Evolutionary conservation across 2,113 vertebrate species (phyloP), one percentile per base, ranked within the genome.

Genomic region (Eretmochelys imbricata): DNA sequence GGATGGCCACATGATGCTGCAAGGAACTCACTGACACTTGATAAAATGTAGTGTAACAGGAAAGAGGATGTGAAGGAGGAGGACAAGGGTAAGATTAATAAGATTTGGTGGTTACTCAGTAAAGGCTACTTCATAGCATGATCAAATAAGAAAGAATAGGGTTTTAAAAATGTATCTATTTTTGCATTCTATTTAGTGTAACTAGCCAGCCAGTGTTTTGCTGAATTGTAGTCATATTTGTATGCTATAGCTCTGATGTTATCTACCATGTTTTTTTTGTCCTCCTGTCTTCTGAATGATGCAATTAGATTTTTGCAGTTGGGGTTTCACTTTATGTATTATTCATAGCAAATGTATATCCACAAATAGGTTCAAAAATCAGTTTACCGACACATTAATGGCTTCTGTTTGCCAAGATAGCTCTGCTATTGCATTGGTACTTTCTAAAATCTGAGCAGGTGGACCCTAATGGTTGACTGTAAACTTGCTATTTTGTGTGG

Each of bases 301-400:
- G 49, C 69, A 96, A 87, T 97, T 96, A 85, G 14, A 75, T 89
- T 89, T 94, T 96, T 97, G 87, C 69, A 59, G 59, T 53, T 91
- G 72, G 42, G 31, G 49, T 92, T 96, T 95, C 54, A 24, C 54
- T 95, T 97, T 95, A 91, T 97, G 93, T 97, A 97, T 97, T 95
- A 96, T 97, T 97, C 87, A 97, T 91, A 90, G 80, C 82, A 94
- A 97, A 92, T 81, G 5, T 80, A 83, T 94, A 96, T 42, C 92
- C 88, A 96, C 95, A 97, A 97, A 97, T 93, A 93, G 29, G 91
- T 2, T 2, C 29, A 91, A 91, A 93, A 94, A 91, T 96, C 62
- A 10, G 96, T 97, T 97, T 91, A 89, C 88, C 8, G 53, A 76
- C 92, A 89, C 95, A 91, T 89, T 94, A 97, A 96, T 92, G 97